Base-by-base conservation (phyloP, 2,888 invertebrate species). In the Meliscaeva auricollis region DNA sequence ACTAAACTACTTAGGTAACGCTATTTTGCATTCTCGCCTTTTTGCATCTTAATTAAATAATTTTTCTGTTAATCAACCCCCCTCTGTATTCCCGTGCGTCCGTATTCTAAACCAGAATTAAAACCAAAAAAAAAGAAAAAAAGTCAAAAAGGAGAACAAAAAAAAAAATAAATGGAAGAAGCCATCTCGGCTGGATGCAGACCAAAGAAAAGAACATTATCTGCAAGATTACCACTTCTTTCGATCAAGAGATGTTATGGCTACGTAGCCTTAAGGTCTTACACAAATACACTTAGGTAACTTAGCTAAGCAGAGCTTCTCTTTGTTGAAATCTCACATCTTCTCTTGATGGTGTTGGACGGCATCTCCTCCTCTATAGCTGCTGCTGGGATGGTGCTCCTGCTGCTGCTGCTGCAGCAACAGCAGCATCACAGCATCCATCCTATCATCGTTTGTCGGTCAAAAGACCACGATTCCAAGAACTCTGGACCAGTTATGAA, bases 401-500 rank as follows among this genome's bases (percentile, higher is more conserved):
- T 79, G 52, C 50, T 74, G 69, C 20, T 35, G 48, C 5, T 35
- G 50, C 22, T 35, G 35, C n/a, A 35, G 66, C 48, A 13, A n/a
- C 48, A 30, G n/a, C 58, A 35, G 11, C 64, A 74, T 72, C 82
- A 68, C 64, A 74, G 77, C 82, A 68, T 56, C 30, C 35, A 35
- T 66, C 66, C 69, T 74, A 74, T 70, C 79, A 79, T 78, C 88
- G 88, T 90, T 91, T 91, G 91, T 91, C 91, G 91, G 91, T 91
- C 90, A 91, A 91, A 90, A 90, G 90, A 90, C 88, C 89, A 88
- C 89, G 88, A 89, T 91, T 91, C 91, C 88, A 88, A 90, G 91
- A 91, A 91, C 89, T 88, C 88, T 89, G 89, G 90, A 91, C 91
- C 90, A 91, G 91, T 91, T 91, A 91, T 90, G 90, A 91, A 91